These are phyloP conservation scores for Hemichromis elongatus DNA, from an alignment of 2,113 vertebrate genomes.

Conservation along the genomic window DNA sequence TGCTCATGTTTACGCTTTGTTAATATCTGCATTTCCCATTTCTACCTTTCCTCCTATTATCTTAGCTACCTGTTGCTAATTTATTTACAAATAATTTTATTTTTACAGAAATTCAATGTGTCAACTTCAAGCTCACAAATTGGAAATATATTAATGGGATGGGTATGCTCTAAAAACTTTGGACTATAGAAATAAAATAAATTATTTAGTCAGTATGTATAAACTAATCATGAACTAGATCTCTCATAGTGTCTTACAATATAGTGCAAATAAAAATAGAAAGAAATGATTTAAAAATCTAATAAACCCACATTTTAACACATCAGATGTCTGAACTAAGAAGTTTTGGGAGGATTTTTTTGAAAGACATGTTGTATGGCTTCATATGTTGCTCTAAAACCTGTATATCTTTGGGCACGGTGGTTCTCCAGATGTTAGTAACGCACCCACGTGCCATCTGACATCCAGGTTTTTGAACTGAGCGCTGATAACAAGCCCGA, in stretches of 20 bases:
- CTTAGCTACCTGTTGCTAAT: not conserved
- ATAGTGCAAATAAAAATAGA: not conserved
- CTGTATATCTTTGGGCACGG: not conserved
- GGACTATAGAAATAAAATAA: not conserved
- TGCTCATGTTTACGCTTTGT: not conserved
- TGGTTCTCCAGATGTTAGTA: not conserved
- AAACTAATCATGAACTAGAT: not conserved
- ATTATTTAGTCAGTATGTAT: not conserved
- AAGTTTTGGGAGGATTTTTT: not conserved
- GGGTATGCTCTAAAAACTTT: accelerated
- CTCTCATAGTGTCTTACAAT: not conserved
- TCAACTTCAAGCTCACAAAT: not conserved
- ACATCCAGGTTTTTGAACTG: accelerated
- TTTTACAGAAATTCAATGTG: not conserved
- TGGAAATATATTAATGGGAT: not conserved
- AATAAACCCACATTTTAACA: not conserved
- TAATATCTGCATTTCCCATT: not conserved
- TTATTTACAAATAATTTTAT: not conserved
- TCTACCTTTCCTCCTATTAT: not conserved
- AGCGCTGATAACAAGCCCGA: not conserved
- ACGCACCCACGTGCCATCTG: not conserved
- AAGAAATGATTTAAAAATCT: not conserved
- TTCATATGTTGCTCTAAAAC: not conserved
- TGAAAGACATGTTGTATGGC: not conserved
- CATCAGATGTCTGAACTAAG: not conserved